Conservation (phyloP, 2,888 invertebrate genomes). For the Pristionchus mayeri region DNA sequence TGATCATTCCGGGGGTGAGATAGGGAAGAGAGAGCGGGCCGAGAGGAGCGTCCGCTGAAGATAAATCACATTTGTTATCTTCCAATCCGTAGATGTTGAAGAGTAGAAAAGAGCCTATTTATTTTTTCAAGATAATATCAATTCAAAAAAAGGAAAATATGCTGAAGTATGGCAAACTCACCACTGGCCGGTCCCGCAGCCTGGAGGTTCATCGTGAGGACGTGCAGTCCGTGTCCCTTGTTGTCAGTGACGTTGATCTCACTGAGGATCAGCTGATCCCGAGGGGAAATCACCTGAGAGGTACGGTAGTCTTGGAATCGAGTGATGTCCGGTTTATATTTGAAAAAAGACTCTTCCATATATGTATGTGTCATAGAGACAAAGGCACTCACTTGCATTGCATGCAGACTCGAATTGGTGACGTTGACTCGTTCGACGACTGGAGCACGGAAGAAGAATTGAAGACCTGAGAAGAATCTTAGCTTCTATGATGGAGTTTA, state of each 20-base stretch:
- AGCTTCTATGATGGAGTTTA: background rate
- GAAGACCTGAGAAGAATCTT: conserved; percentile 82
- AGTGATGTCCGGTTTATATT: too few relatives aligned
- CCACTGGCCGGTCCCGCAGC: conserved; percentile 55
- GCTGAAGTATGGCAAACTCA: background rate
- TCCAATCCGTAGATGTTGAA: too few relatives aligned
- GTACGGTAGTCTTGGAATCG: background rate
- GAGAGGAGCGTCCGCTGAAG: conserved; percentile 52
- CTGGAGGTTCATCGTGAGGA: conserved; percentile 87
- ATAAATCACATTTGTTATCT: background rate
- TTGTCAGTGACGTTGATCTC: conserved; percentile 80
- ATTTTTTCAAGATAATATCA: too few relatives aligned
- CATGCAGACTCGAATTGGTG: conserved; percentile 85
- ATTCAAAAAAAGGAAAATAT: too few relatives aligned
- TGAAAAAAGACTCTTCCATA: too few relatives aligned
- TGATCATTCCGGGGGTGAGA: conserved; percentile 90
- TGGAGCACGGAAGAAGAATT: conserved; percentile 91
- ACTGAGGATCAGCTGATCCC: conserved; percentile 63
- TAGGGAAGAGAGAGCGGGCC: conserved; percentile 67
- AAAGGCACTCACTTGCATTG: conserved; percentile 82
- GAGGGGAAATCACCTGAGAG: conserved; percentile 68
- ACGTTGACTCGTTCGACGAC: conserved; percentile 87
- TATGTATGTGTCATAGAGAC: too few relatives aligned
- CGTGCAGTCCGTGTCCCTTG: conserved; percentile 90
- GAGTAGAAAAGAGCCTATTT: too few relatives aligned